Base-by-base conservation (phyloP, 2,888 invertebrate genomes). In the Hypomecis punctinalis region DNA sequence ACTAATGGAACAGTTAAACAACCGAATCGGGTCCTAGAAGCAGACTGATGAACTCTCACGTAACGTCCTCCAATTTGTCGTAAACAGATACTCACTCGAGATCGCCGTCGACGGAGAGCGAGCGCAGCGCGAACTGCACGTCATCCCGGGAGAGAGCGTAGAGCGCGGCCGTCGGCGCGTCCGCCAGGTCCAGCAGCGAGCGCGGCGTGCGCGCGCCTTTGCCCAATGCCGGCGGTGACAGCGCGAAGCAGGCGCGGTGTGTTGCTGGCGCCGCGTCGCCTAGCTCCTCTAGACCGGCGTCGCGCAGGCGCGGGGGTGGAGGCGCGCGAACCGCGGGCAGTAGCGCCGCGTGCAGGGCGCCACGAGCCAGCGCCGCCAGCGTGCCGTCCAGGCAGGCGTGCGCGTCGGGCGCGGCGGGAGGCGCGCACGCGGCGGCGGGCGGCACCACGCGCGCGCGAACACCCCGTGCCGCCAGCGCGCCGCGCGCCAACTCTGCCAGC, bases 141-240 rank as follows among this genome's bases (percentile, higher is more conserved):
- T 63, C 13, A 54, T 5, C 66, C 51, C 1, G 73, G 54, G 10
- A 7, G 23, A 1, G 4, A 13, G 47, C n/a, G 45, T 23, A 81
- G 35, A 33, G 66, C 69, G 74, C 85, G 86, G 5, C 74, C 73
- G 75, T 40, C 0, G 45, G 56, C 35, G 69, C 53, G 55, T 83
- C 82, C 5, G 81, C 76, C 36, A 89, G 79, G 72, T 90, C 90
- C 9, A 85, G 81, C 64, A 90, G 76, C 13, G 90, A 86, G 66
- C 83, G 81, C 56, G 81, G 74, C 23, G 75, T 47, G 87, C 82
- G 59, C 84, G 83, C 63, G 78, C 59, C 5, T 83, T 77, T 45
- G 84, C 9, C 47, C 10, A n/a, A n/a, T n/a, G 74, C 33, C 75
- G 61, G 33, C 76, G 55, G 33, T 57, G 68, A 6, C 57, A 74